Evolutionary conservation across 2,888 invertebrate genomes (phyloP).

Genomic region (Aelia acuminata): DNA sequence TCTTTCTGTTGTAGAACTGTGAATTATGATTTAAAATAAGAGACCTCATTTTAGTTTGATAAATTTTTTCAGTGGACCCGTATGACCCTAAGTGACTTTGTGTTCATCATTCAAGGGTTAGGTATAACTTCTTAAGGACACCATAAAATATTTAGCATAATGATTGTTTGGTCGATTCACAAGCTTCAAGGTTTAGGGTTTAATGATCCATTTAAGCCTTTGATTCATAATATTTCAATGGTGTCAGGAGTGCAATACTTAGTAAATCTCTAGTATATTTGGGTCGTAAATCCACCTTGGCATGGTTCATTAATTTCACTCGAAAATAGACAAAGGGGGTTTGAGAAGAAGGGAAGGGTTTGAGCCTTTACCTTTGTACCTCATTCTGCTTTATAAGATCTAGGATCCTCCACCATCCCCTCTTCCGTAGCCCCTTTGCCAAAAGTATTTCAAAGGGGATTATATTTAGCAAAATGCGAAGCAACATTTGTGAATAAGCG

Average conservation of each 20-base stretch:
- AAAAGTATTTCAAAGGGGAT: not conserved
- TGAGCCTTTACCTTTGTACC: not conserved
- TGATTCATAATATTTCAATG: not conserved
- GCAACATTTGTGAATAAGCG: not conserved
- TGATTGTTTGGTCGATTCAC: too few relatives aligned
- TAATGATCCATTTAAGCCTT: not conserved
- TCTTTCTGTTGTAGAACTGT: too few relatives aligned
- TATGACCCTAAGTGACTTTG: too few relatives aligned
- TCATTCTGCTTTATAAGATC: slow-evolving; percentile 2
- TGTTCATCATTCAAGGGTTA: too few relatives aligned
- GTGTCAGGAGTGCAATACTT: not conserved
- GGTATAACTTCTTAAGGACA: too few relatives aligned
- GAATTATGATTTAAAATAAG: too few relatives aligned
- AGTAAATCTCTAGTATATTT: not conserved
- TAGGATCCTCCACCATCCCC: not conserved
- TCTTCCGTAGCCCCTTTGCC: not conserved
- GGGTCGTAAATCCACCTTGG: not conserved
- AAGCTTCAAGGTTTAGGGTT: too few relatives aligned
- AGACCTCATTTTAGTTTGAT: too few relatives aligned
- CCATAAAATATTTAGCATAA: too few relatives aligned
- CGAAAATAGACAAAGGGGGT: slow-evolving; percentile 8
- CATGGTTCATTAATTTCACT: slow-evolving; percentile 27
- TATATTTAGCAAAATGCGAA: not conserved
- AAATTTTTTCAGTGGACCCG: too few relatives aligned
- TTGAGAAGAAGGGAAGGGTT: not conserved